Evolutionary conservation across 37 sponge, comb jelly and placozoan genomes (phyloP).

Genomic region (Tethya wilhelma): DNA sequence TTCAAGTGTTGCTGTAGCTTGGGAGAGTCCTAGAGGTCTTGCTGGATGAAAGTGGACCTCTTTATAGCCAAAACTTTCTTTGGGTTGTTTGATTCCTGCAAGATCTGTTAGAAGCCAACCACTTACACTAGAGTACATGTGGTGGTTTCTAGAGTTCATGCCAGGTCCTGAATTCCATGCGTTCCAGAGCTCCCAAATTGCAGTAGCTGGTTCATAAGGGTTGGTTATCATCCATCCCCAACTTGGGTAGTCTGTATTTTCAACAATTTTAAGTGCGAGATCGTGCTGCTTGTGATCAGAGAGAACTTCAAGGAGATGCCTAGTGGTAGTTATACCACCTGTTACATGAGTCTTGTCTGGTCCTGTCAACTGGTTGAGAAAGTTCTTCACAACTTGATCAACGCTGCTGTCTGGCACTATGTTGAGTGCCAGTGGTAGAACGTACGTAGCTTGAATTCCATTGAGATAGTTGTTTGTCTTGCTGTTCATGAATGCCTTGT

Average conservation of each 20-base stretch:
- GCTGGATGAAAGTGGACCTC: constrained; percentile 60
- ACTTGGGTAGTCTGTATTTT: constrained; percentile 70
- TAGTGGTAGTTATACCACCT: constrained; percentile 57
- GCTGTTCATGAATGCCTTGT: constrained; percentile 41
- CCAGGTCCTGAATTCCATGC: constrained; percentile 34
- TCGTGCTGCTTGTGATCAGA: constrained; percentile 14
- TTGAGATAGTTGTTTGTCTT: constrained; percentile 25
- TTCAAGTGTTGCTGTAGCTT: constrained; percentile 33
- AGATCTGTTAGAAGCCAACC: constrained; percentile 58
- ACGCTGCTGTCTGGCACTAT: constrained; percentile 23
- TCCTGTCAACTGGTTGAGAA: constrained; percentile 18
- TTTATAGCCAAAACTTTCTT: constrained; percentile 23
- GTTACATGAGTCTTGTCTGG: constrained; percentile 50
- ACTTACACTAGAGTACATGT: constrained; percentile 84
- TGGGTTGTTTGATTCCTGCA: constrained; percentile 54
- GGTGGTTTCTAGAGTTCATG: constrained; percentile 82
- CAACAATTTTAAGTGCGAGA: constrained; percentile 57
- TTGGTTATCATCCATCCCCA: constrained; percentile 79
- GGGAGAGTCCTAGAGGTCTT: constrained; percentile 19
- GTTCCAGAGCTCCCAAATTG: constrained; percentile 83
- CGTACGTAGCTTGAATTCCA: constrained; percentile 58
- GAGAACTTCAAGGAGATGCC: constrained; percentile 56
- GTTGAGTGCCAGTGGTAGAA: constrained; percentile 50
- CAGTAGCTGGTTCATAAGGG: constrained; percentile 63
- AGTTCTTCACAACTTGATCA: constrained; percentile 21